Conservation (phyloP, 2,888 invertebrate species). For the Mechanitis mazaeus region DNA sequence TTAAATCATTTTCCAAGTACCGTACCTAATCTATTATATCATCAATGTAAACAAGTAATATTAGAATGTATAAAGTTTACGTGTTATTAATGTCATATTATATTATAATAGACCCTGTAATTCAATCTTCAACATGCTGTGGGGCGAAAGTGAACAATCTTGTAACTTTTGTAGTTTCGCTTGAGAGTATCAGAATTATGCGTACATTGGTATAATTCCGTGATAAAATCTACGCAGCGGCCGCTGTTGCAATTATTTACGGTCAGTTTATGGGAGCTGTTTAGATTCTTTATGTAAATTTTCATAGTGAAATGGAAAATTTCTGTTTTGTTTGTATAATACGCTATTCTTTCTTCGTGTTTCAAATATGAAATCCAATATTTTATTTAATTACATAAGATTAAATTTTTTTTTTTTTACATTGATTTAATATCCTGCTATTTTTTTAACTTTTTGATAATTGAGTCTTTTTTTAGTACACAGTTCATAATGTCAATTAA, state of each 20-base stretch:
- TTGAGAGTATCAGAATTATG: slow-evolving; percentile 40
- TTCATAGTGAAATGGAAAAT: slow-evolving; percentile 21
- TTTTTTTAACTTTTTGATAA: too few relatives aligned
- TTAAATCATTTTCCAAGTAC: too few relatives aligned
- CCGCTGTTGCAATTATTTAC: slow-evolving; percentile 36
- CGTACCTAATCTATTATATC: too few relatives aligned
- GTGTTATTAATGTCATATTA: neutral
- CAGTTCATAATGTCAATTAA: neutral
- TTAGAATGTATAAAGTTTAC: too few relatives aligned
- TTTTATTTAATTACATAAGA: too few relatives aligned
- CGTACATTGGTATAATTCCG: slow-evolving; percentile 43
- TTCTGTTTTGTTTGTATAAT: neutral
- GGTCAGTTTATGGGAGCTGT: slow-evolving; percentile 43
- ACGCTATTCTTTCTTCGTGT: neutral
- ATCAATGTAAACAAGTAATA: too few relatives aligned
- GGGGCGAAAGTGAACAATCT: slow-evolving; percentile 30
- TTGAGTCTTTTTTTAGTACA: too few relatives aligned
- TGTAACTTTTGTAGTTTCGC: slow-evolving; percentile 37
- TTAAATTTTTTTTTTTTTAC: too few relatives aligned
- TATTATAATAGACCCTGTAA: slow-evolving; percentile 12
- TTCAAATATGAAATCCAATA: neutral
- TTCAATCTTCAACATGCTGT: slow-evolving; percentile 9
- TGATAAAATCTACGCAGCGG: slow-evolving; percentile 45
- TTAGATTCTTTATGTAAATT: slow-evolving; percentile 26
- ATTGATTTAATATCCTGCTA: too few relatives aligned